Conservation (phyloP, 2,113 vertebrate species). For the Melanerpes aurifrons region DNA sequence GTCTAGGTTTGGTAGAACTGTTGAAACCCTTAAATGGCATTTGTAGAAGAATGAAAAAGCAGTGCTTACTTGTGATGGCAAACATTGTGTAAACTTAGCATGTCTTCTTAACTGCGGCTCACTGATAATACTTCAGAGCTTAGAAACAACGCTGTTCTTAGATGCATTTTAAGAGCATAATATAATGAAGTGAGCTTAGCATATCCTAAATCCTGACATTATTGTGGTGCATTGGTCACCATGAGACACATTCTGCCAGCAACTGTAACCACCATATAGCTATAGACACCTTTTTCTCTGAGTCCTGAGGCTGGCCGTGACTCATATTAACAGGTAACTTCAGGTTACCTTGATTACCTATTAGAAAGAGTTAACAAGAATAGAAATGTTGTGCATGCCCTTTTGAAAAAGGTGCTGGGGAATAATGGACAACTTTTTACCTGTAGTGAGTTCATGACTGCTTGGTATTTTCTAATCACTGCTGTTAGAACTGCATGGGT, state of each 20-base stretch:
- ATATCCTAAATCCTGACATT: slow-evolving; percentile 53
- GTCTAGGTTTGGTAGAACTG: slow-evolving; percentile 73
- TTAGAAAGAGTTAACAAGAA: not conserved
- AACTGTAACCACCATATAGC: fast-evolving
- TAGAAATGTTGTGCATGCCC: not conserved
- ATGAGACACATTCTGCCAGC: not conserved
- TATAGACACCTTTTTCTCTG: not conserved
- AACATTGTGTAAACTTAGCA: slow-evolving; percentile 73
- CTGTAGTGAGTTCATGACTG: not conserved
- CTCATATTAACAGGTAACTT: not conserved
- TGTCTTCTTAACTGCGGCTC: slow-evolving; percentile 74
- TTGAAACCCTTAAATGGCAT: slow-evolving; percentile 67
- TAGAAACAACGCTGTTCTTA: slow-evolving; percentile 65
- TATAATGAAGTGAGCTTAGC: slow-evolving; percentile 54
- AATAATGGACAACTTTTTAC: not conserved
- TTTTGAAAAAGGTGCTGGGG: not conserved
- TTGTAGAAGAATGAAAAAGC: slow-evolving; percentile 72
- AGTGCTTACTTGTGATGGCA: slow-evolving; percentile 55
- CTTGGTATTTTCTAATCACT: not conserved
- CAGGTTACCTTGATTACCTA: not conserved
- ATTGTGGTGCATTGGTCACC: slow-evolving; percentile 32
- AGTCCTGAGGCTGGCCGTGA: not conserved
- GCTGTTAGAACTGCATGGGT: not conserved
- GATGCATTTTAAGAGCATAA: slow-evolving; percentile 52
- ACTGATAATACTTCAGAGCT: slow-evolving; percentile 68